These are phyloP conservation scores for Cephus cinctus DNA, from an alignment of 1,140 invertebrate species.

Conservation along the genomic window DNA sequence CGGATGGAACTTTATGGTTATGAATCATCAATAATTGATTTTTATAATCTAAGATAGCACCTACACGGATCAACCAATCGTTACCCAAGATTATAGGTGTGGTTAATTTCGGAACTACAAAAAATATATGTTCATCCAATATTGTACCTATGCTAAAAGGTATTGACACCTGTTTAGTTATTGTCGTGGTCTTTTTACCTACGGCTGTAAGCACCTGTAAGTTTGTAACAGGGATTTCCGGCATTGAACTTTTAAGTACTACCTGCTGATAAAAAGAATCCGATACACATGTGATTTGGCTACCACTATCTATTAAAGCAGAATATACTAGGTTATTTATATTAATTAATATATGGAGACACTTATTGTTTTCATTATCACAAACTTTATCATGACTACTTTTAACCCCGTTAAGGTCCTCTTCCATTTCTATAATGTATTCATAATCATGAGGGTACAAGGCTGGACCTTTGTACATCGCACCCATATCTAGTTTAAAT, in stretches of 20 bases:
- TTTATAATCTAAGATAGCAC: constrained; percentile 16
- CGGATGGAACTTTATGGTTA: neutral
- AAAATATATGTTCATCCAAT: constrained; percentile 6
- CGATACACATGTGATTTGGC: constrained; percentile 21
- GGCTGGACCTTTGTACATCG: constrained; percentile 10
- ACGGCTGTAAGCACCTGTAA: constrained; percentile 15
- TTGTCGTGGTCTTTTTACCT: constrained; percentile 15
- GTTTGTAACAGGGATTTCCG: constrained; percentile 19
- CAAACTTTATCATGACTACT: neutral
- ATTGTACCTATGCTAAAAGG: constrained; percentile 9
- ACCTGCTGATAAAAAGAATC: constrained; percentile 18
- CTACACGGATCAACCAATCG: constrained; percentile 18
- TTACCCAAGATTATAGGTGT: constrained; percentile 22
- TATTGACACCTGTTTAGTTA: constrained; percentile 19
- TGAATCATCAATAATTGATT: neutral
- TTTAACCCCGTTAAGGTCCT: constrained; percentile 7
- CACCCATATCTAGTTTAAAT: constrained; percentile 18
- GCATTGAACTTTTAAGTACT: neutral
- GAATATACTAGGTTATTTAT: neutral
- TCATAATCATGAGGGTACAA: constrained; percentile 7
- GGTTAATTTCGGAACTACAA: constrained; percentile 16
- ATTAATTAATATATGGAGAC: constrained; percentile 6
- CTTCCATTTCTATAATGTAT: constrained; percentile 8
- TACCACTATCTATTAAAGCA: constrained; percentile 19
- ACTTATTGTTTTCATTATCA: neutral